A percentile compares a stretch with the other conserved stretches of the same genome.
These are phyloP conservation scores for Gymnoscopelus braueri DNA, from an alignment of 2,797 vertebrate species.

Conservation along the genomic window DNA sequence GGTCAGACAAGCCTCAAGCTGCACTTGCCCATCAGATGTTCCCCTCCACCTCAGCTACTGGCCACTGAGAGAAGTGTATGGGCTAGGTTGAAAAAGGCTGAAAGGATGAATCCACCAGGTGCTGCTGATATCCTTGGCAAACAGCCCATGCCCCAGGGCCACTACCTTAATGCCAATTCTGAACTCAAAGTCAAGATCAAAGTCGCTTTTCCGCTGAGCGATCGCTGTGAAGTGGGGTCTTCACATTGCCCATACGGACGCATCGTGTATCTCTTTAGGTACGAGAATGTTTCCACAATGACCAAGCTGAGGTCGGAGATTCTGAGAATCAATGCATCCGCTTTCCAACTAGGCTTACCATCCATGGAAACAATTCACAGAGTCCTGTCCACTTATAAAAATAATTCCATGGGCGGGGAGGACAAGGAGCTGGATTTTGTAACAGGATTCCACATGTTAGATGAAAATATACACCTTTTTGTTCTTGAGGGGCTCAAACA, in stretches of 20 bases:
- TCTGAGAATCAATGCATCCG: constrained; percentile 76
- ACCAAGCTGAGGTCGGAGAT: constrained; percentile 76
- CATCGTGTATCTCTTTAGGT: constrained; percentile 80
- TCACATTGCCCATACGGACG: constrained; percentile 70
- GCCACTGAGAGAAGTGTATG: constrained; percentile 5
- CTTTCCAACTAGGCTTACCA: constrained; percentile 68
- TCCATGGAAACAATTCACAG: constrained; percentile 47
- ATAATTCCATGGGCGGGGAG: constrained; percentile 57
- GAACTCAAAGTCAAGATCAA: constrained; percentile 84
- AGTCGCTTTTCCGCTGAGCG: constrained; percentile 71
- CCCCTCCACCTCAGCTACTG: constrained; percentile 44
- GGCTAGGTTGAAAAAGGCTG: constrained; percentile 13
- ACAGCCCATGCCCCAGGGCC: constrained; percentile 64
- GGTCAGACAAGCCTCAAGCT: constrained; percentile 76
- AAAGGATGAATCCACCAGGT: constrained; percentile 1
- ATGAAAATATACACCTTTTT: constrained; percentile 81
- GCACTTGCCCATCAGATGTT: constrained; percentile 74
- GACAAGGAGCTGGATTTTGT: constrained; percentile 79
- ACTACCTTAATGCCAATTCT: constrained; percentile 80
- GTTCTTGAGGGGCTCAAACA: constrained; percentile 86
- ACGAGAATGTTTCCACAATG: constrained; percentile 56
- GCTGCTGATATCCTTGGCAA: constrained; percentile 11
- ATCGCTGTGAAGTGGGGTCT: neutral
- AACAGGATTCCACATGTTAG: constrained; percentile 86
- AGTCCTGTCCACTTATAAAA: constrained; percentile 67